Evolutionary conservation across 2,888 invertebrate genomes (phyloP).

Genomic region (Axea sp.): DNA sequence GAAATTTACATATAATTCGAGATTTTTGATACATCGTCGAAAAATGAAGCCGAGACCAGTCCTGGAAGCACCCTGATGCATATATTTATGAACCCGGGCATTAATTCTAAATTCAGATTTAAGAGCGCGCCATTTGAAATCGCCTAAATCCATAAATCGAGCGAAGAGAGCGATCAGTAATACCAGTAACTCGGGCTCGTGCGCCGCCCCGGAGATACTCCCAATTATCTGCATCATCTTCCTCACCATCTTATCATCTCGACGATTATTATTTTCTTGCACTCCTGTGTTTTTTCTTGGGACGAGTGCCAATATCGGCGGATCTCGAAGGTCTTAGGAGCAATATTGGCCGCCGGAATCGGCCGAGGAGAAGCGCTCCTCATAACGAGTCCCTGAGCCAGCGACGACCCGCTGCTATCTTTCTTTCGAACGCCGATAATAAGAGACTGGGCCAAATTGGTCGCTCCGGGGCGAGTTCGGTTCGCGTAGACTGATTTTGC

Average conservation of each 20-base stretch:
- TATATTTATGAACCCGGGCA: no score
- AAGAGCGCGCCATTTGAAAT: no score
- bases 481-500: slow-evolving; percentile 10
- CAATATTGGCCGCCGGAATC: slow-evolving; percentile 43
- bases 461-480: slow-evolving; percentile 19
- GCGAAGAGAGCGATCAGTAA: no score
- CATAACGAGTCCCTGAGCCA: slow-evolving; percentile 51
- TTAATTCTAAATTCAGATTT: no score
- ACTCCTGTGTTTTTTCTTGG: slow-evolving; percentile 24
- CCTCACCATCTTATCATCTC: slow-evolving; percentile 25
- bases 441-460: slow-evolving; percentile 45
- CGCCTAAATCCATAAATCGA: no score
- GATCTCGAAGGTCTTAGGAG: slow-evolving; percentile 50
- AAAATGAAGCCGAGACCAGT: no score
- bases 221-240: slow-evolving; percentile 40
- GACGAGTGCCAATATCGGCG: slow-evolving; percentile 43
- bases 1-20: no score
- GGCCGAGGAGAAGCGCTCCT: slow-evolving; percentile 27
- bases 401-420: slow-evolving; percentile 21
- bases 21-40: no score
- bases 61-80: no score
- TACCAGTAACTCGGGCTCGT: no score
- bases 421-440: slow-evolving; percentile 45
- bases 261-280: slow-evolving; percentile 42
- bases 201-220: no score